phyloP scores from a whole-genome alignment of 2,113 vertebrate species.

The Chrysochloris asiatica region DNA sequence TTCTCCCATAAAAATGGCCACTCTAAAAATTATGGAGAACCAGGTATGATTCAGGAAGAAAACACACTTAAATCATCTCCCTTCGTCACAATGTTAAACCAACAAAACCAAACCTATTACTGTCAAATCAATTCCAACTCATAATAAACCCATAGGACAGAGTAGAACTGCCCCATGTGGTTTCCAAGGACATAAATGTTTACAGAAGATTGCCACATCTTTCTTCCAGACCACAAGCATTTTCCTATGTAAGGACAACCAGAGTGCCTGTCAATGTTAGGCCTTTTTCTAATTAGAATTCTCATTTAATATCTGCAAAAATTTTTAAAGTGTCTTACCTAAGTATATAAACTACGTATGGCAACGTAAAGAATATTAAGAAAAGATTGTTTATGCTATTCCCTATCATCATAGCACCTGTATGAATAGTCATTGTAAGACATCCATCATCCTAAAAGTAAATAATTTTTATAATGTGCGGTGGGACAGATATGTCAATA shows the following conservation, averaged over 20 bases:
- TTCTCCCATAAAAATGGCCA: background rate
- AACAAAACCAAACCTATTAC: no score
- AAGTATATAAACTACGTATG: background rate
- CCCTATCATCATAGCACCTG: conserved; percentile 26
- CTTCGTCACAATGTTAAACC: background rate
- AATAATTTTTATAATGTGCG: conserved; percentile 56
- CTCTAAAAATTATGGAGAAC: background rate
- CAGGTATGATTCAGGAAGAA: background rate
- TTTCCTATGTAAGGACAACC: no score
- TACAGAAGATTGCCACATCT: no score
- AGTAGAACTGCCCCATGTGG: no score
- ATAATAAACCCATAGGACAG: no score
- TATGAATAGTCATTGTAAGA: conserved; percentile 37
- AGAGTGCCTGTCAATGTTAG: background rate
- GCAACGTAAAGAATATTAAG: background rate
- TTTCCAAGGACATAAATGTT: no score
- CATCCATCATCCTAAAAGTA: conserved; percentile 51
- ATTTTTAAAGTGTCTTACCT: conserved; percentile 9
- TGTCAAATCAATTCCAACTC: no score
- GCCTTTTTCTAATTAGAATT: background rate
- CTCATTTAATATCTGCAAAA: background rate
- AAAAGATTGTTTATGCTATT: conserved; percentile 21
- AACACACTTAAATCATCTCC: background rate
- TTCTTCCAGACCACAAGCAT: no score
- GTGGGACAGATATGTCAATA: conserved; percentile 58